Conservation (phyloP, 2,888 invertebrate genomes). For the Chironomus riparius region DNA sequence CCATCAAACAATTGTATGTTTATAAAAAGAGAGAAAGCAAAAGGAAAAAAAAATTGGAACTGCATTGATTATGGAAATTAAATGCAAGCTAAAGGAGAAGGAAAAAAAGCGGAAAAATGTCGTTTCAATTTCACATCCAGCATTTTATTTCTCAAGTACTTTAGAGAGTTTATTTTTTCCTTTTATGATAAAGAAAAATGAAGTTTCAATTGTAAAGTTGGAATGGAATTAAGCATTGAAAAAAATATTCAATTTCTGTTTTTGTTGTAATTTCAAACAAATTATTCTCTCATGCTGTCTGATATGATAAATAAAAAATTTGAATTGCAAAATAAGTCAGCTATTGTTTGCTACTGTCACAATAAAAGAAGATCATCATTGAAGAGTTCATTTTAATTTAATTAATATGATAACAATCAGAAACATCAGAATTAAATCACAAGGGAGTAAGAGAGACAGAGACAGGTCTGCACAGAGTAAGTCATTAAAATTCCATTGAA, state of each 20-base stretch:
- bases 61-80: constrained; percentile 24
- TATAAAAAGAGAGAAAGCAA: background rate
- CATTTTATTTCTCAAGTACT: background rate
- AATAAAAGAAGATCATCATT: too few relatives aligned
- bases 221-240: background rate
- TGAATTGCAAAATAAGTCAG: too few relatives aligned
- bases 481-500: too few relatives aligned
- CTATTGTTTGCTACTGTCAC: too few relatives aligned
- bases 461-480: too few relatives aligned
- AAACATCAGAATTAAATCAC: too few relatives aligned
- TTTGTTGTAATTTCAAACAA: background rate
- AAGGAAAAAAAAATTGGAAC: constrained; percentile 7
- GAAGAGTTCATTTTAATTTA: too few relatives aligned
- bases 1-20: background rate
- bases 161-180: background rate
- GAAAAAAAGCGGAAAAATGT: constrained; percentile 7
- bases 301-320: too few relatives aligned
- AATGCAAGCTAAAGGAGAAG: background rate
- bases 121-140: constrained; percentile 1
- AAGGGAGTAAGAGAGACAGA: too few relatives aligned
- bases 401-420: too few relatives aligned
- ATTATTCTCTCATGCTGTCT: too few relatives aligned
- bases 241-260: background rate
- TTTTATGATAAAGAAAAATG: background rate
- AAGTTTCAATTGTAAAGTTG: background rate